Evolutionary conservation across 2,888 invertebrate species (phyloP), one percentile per base, ranked within the genome.

Genomic region (Drosophila neotestacea): DNA sequence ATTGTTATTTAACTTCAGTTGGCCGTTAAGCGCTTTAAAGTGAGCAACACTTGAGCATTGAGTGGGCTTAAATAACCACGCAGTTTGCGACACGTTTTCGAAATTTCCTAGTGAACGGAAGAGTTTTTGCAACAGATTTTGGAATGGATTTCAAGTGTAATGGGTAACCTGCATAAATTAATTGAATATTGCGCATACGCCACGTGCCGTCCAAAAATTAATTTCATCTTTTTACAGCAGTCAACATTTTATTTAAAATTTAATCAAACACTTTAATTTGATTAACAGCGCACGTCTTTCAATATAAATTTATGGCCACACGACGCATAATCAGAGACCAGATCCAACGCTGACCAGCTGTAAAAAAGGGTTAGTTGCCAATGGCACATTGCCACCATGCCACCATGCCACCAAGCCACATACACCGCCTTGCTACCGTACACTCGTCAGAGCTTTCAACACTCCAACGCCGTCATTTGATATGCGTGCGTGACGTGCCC

Each of bases 1-100:
- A 88, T 90, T 88, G 88, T 90, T 88, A 90, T 89, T 90, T 88
- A 88, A 88, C 88, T 84, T 88, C 70, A 72, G 76, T 84, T 88
- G 78, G 67, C 74, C 84, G 74, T 88, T 90, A 80, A 81, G 76
- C 76, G 81, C 72, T 68, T 90, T 90, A 89, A 86, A 88, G 70
- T 74, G 55, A 44, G 77, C 83, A 74, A 55, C 73, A 73, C 71
- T 89, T 81, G 70, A 65, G 62, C 52, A 39, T 47, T n/a, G 34
- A 50, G 52, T 28, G 56, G 60, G 55, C 62, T 67, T 73, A 68
- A 76, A 69, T 81, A 79, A 67, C 65, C 70, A 13, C 51, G 71
- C 70, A 72, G 74, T 89, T 85, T 73, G 78, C 67, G 87, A 88
- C 90, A 85, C 88, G 85, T 83, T 89, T 88, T 70, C 10, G 39